Evolutionary conservation across 2,797 vertebrate genomes (phyloP).

Genomic region (Coregonus suidteri): DNA sequence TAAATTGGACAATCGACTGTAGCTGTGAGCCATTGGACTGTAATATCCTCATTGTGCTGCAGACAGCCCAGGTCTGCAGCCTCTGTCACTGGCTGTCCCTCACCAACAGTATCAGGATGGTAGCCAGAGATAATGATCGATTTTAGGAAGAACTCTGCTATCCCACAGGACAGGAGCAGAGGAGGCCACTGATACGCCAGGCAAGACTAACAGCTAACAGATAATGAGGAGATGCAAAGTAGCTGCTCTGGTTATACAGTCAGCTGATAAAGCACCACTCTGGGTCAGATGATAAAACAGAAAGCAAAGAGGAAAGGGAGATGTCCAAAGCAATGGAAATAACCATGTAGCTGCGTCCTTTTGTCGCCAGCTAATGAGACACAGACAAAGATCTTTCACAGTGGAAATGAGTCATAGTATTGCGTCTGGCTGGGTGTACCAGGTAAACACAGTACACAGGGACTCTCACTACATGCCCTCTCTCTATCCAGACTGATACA

Average conservation of each 20-base stretch:
- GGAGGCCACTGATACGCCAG: neutral
- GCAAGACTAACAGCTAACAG: slow-evolving; percentile 1
- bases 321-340: neutral
- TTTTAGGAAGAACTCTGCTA: neutral
- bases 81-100: neutral
- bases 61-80: neutral
- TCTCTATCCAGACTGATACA: neutral
- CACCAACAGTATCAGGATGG: neutral
- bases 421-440: neutral
- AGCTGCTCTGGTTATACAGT: neutral
- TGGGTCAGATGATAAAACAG: neutral
- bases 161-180: neutral
- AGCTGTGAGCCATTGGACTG: neutral
- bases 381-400: neutral
- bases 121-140: neutral
- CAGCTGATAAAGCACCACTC: neutral
- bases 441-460: neutral
- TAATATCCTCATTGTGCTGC: neutral
- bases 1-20: neutral
- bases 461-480: neutral
- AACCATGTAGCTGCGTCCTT: neutral
- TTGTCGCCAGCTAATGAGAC: neutral
- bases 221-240: neutral
- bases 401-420: neutral
- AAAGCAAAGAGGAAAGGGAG: neutral